Evolutionary conservation across 1,140 invertebrate genomes (phyloP).

Genomic region (Aphis craccivora): DNA sequence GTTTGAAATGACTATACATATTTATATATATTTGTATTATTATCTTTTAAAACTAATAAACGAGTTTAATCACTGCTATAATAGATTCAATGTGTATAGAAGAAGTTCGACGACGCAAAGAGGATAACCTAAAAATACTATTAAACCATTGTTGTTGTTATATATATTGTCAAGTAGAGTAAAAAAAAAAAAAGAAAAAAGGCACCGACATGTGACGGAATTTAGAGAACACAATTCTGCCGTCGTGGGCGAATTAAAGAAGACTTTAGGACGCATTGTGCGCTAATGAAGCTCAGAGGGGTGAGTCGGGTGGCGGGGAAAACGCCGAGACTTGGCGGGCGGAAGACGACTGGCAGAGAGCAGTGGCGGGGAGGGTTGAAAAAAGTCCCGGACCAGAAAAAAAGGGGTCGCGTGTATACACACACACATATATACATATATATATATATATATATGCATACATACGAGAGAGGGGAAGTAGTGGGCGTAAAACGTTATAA

Average conservation of each 20-base stretch:
- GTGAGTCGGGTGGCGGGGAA: background rate
- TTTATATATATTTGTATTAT: background rate
- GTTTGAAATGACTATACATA: background rate
- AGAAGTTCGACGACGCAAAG: background rate
- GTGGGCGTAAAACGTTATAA: conserved; percentile 57
- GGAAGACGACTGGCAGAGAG: background rate
- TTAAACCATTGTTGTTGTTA: conserved; percentile 24
- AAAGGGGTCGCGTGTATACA: conserved; percentile 54
- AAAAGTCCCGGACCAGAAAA: conserved; percentile 57
- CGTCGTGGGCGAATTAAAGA: conserved; percentile 44
- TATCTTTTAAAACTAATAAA: background rate
- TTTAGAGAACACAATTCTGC: conserved; percentile 19
- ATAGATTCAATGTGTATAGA: background rate
- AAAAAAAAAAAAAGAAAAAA: background rate
- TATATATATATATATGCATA: background rate
- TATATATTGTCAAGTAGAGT: background rate
- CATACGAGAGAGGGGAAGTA: conserved; percentile 4
- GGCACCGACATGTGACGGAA: conserved; percentile 33
- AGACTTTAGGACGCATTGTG: conserved; percentile 55
- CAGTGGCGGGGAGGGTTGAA: conserved; percentile 35
- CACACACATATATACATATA: conserved; percentile 12
- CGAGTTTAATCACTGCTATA: background rate
- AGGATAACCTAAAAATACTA: conserved; percentile 11
- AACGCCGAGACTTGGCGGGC: background rate
- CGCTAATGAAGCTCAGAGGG: conserved; percentile 53